Base-by-base conservation (phyloP, 2,113 vertebrate genomes). In the Aepyceros melampus region DNA sequence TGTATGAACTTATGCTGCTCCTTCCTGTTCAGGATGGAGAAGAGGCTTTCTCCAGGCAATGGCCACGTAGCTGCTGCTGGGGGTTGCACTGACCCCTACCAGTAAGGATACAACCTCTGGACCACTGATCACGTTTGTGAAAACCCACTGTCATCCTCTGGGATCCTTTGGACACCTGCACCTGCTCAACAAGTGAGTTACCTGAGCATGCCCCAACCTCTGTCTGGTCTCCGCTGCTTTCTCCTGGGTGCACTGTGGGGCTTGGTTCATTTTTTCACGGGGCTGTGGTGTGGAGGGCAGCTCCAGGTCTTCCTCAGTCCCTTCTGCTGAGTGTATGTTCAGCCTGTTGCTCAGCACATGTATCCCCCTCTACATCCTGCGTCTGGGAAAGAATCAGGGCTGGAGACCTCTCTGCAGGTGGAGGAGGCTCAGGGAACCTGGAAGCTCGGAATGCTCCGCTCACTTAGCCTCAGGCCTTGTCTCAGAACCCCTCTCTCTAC, bases 211-310 rank as follows among this genome's bases (percentile, higher is more conserved):
- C 43, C 17, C 87, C 2, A 12, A 12, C n/a, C 4, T 10, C n/a
- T 29, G 36, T 33, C 67, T 10, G 12, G 56, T 40, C 9, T 82
- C 79, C 0, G 0, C 19, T 25, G 79, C 11, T 14, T 82, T 53
- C 79, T 53, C 49, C 19, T 21, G 36, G 36, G 49, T 33, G 33
- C 6, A 7, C 49, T 16, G 33, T 23, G 2, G 51, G 40, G 43
- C 29, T 16, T 74, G 51, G n/a, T 0, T 27, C 47, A 1, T 3
- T 19, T 14, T 33, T n/a, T 64, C 7, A 0, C 0, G 4, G 13
- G 51, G 7, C 33, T n/a, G 9, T 8, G 45, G 13, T 43, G 21
- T 19, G 31, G 29, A 81, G 36, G 85, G 33, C 19, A n/a, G 79
- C 31, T n/a, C 31, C 31, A 49, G 78, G 29, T 31, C 29, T 33